Conservation (phyloP, 2,888 invertebrate genomes). For the Drosophila algonquin region DNA sequence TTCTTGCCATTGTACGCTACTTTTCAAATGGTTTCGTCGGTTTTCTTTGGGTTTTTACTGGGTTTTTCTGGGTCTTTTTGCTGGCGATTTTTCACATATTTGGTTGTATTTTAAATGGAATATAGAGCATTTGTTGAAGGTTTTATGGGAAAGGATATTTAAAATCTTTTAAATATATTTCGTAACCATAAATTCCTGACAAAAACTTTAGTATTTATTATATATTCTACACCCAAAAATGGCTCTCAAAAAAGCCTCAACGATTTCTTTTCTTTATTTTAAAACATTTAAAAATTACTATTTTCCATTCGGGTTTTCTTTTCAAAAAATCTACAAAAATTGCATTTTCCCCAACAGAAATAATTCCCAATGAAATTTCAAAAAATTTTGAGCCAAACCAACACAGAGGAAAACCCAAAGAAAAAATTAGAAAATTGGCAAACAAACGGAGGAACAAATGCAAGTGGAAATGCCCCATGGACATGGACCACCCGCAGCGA, state of each 20-base stretch:
- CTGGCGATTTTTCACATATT: too few relatives aligned
- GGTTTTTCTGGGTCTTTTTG: neutral
- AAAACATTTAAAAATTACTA: too few relatives aligned
- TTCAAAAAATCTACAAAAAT: slow-evolving; percentile 8
- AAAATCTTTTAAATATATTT: neutral
- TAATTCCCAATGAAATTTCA: slow-evolving; percentile 36
- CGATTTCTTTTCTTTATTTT: too few relatives aligned
- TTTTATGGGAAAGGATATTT: too few relatives aligned
- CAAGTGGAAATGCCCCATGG: slow-evolving; percentile 13
- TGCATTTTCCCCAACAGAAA: too few relatives aligned
- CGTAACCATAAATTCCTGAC: too few relatives aligned
- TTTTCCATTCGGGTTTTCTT: too few relatives aligned
- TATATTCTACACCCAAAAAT: too few relatives aligned
- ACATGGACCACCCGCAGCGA: slow-evolving; percentile 48
- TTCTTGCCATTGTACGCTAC: neutral
- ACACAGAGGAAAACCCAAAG: slow-evolving; percentile 2
- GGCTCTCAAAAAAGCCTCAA: too few relatives aligned
- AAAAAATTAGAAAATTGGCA: slow-evolving; percentile 67
- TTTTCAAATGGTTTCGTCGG: neutral
- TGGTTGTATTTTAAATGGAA: too few relatives aligned
- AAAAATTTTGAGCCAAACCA: slow-evolving; percentile 28
- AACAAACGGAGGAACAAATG: slow-evolving; percentile 36
- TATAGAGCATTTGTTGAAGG: neutral
- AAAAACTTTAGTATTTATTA: neutral
- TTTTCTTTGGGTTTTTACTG: neutral